Base-by-base conservation (phyloP, 2,113 vertebrate species). In the Dasypus novemcinctus region DNA sequence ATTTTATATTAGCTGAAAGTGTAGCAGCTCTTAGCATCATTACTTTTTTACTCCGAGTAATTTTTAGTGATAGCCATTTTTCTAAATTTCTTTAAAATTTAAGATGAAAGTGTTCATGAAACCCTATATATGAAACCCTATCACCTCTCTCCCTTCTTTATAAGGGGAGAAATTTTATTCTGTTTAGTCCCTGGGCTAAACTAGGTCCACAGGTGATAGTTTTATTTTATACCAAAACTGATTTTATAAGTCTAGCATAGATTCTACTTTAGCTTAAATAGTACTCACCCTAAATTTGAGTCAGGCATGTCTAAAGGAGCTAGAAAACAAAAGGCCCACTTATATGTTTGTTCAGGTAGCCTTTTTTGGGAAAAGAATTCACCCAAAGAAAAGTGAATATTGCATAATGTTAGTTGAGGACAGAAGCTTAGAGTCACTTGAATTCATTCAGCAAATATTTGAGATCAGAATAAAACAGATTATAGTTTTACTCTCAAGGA, bases 371-470 rank as follows among this genome's bases (percentile, higher is more conserved):
- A 78, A 78, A 90, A 86, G 1, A 78, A 54, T 31, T 83, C 54
- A 74, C 46, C 7, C 4, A 94, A 87, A 79, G 17, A 68, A 93
- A 80, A 95, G 27, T 41, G 38, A 54, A 18, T 31, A 71, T 10
- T 86, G 43, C 4, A 69, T 83, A 93, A 87, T 87, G 92, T 66
- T 83, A 25, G 10, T 38, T 80, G 31, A 95, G 61, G 41, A 80
- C 20, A n/a, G 1, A 80, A n/a, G 9, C 66, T 91, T 78, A 92
- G 5, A 57, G 27, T 64, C 69, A 23, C 21, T 74, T 7, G n/a
- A n/a, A 17, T 91, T 90, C 21, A 59, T 79, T 93, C 80, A 95
- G 59, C 14, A 96, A 95, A 91, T 69, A 90, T 14, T 71, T 59
- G 23, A 2, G 25, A 36, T 61, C 61, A 75, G 54, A 86, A 90